phyloP scores from a whole-genome alignment of 2,888 invertebrate species.

The Lobophora halterata region DNA sequence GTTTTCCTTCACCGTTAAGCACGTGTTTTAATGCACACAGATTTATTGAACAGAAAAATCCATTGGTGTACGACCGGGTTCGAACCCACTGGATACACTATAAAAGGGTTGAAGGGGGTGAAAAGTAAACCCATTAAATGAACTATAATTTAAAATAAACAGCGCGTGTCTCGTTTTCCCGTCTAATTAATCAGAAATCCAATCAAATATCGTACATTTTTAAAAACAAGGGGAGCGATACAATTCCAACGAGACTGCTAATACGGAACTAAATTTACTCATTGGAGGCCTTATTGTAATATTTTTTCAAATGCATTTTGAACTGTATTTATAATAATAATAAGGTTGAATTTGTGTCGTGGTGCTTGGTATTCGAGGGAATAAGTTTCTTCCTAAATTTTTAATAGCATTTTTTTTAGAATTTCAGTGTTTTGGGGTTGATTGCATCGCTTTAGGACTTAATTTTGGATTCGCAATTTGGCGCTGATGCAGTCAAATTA shows the following conservation, averaged over 20 bases:
- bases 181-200: slow-evolving; percentile 54
- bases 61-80: too few relatives aligned
- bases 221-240: slow-evolving; percentile 45
- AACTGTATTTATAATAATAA: neutral
- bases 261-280: slow-evolving; percentile 50
- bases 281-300: slow-evolving; percentile 39
- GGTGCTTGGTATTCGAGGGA: slow-evolving; percentile 1
- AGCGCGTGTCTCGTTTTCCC: slow-evolving; percentile 33
- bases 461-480: slow-evolving; percentile 32
- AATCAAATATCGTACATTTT: slow-evolving; percentile 58
- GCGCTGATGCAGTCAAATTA: slow-evolving; percentile 25
- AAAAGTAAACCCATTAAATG: slow-evolving; percentile 4
- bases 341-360: slow-evolving; percentile 11
- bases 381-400: slow-evolving; percentile 35
- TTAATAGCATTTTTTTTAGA: slow-evolving; percentile 44
- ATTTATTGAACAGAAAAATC: too few relatives aligned
- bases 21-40: too few relatives aligned
- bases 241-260: slow-evolving; percentile 37
- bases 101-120: neutral
- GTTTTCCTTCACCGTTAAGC: too few relatives aligned
- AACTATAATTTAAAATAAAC: slow-evolving; percentile 20
- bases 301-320: neutral
- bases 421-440: slow-evolving; percentile 33
- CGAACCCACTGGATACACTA: neutral
- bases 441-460: slow-evolving; percentile 34